A percentile compares a stretch with the other conserved stretches of the same genome.
These are phyloP conservation scores for Nicator chloris DNA, from an alignment of 2,113 vertebrate genomes.

Conservation along the genomic window DNA sequence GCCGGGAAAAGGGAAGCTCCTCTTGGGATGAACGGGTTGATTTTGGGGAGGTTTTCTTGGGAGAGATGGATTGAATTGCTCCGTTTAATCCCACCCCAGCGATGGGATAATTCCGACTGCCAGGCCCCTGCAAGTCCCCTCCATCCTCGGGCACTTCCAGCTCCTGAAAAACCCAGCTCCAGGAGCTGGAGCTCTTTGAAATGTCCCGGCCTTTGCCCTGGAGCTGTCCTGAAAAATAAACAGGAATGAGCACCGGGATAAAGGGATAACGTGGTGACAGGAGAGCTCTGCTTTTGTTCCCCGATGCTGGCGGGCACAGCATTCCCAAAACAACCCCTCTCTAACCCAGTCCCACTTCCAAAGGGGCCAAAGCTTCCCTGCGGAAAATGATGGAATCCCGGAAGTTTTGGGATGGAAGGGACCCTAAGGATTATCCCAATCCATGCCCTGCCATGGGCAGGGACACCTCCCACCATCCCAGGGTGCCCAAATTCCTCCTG, in stretches of 20 bases:
- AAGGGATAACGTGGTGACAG: not conserved
- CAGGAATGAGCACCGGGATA: not conserved
- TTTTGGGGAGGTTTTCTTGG: not conserved
- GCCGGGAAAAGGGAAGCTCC: not conserved
- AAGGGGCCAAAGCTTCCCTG: not conserved
- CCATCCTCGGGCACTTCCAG: not conserved
- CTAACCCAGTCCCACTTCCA: not conserved
- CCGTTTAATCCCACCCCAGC: accelerated
- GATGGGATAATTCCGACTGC: not conserved
- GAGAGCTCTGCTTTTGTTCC: not conserved
- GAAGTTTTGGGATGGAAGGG: not conserved
- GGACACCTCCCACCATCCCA: not conserved
- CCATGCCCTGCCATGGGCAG: not conserved
- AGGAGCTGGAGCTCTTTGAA: not conserved
- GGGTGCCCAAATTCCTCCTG: too few relatives aligned
- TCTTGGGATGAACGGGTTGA: not conserved
- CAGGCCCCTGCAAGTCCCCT: not conserved
- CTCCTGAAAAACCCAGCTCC: not conserved
- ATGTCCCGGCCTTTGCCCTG: not conserved
- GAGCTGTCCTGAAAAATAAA: not conserved
- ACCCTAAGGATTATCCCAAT: not conserved
- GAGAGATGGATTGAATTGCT: not conserved
- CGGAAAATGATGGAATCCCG: accelerated
- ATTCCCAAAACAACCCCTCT: not conserved
- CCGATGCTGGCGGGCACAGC: too few relatives aligned